Evolutionary conservation across 2,113 vertebrate species (phyloP), one percentile per base, ranked within the genome.

Genomic region (Spheniscus mendiculus): DNA sequence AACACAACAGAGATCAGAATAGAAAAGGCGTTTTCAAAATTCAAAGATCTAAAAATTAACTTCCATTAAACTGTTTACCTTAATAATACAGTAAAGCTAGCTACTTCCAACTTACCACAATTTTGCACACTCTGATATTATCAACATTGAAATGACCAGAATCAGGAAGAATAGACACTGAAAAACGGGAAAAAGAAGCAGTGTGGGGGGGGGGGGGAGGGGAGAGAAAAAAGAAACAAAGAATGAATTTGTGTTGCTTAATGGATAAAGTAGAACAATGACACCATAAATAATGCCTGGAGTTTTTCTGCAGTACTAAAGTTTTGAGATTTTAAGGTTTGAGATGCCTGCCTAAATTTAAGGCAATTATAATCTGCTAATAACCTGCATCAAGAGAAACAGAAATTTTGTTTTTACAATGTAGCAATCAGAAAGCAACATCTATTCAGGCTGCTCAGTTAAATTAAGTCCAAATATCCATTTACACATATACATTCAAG

Each of bases 91-190:
- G 19, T 58, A 77, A 93, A 90, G 50, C 4, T 65, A 87, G 30
- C 5, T 70, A 59, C 59, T 93, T 63, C 47, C 36, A 84, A 96
- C 99, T 99, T 98, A 99, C 99, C 99, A 99, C 95, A 96, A 99
- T 99, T 97, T 99, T 99, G 98, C 99, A 99, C 9, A 99, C 99
- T 98, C 99, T 98, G 98, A 99, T 99, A 61, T 97, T 99, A 94
- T 99, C 99, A 76, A 99, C 99, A 17, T 99, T 99, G 98, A 99
- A 99, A 97, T 98, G 98, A 66, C 99, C 99, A 5, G 99, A 99
- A 81, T 99, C 99, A 11, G 99, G 98, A 97, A 99, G 99, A 98
- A 99, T 98, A 87, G 99, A 99, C 32, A 99, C 99, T 99, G n/a
- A n/a, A n/a, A n/a, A n/a, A n/a, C n/a, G n/a, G n/a, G n/a, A n/a